Base-by-base conservation (phyloP, 2,888 invertebrate genomes). In the Cyrtodaria siliqua region DNA sequence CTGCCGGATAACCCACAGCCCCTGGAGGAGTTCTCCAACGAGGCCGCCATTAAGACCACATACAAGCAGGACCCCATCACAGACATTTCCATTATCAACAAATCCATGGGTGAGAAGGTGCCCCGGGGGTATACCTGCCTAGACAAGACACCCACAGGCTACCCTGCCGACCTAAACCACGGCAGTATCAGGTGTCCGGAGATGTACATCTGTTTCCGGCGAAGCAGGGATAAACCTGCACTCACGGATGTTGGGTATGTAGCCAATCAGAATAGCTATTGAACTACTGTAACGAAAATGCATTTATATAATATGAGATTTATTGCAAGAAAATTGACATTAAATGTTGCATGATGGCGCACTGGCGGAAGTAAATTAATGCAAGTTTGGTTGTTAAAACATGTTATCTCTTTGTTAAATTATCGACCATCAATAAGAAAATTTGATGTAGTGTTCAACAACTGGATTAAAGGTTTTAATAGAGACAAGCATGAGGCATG, bases 101-200 rank as follows among this genome's bases (percentile, higher is more conserved):
- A 98, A 0, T 95, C 96, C 26, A 94, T 97, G 6, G 98, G 96
- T 12, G 99, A 99, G 94, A 95, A 95, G 73, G 73, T 90, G 26
- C 93, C 93, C 0, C 81, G 86, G 24, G 88, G 89, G 0, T 93
- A 84, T 78, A 83, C 80, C 12, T 90, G 91, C 74, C 73, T 93
- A 9, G 92, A 90, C 71, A 77, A 86, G 44, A 92, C 44, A 95
- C 96, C 57, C 1, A 86, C 91, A 83, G 95, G 98, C 0, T 94
- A 97, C 84, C 96, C 96, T 24, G 99, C 99, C 0, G 98, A 99
- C 93, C 94, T 99, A 79, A 99, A 99, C 93, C 98, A 98, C 95
- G 99, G 99, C 38, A 98, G 98, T 86, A 95, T 99, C 90, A 95
- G 98, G 49, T 97, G 98, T 73, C 96, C 97, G 6, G 97, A 98